Conservation (phyloP, 2,797 vertebrate species). For the Aselliscus stoliczkanus region DNA sequence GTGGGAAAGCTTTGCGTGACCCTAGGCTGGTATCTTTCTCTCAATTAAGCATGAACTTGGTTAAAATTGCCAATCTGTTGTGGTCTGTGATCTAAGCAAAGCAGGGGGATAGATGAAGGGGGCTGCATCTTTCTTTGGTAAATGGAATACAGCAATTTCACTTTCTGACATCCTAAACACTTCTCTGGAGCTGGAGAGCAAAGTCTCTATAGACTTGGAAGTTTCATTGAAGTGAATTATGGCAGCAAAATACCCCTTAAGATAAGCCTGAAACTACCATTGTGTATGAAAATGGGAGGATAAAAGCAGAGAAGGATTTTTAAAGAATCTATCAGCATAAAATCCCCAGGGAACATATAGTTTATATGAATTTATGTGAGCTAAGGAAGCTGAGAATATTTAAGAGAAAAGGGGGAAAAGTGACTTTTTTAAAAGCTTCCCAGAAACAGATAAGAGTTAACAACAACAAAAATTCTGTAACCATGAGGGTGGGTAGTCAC, state of each 20-base stretch:
- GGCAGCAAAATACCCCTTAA: neutral
- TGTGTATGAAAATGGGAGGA: neutral
- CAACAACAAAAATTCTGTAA: neutral
- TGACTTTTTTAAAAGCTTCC: constrained; percentile 9
- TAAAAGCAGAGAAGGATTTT: neutral
- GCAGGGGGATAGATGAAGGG: too few species aligned
- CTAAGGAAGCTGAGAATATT: neutral
- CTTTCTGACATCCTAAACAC: neutral
- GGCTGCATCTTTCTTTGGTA: neutral
- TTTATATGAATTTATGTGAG: neutral
- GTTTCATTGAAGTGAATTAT: neutral
- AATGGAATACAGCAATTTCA: neutral
- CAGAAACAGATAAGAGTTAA: constrained; percentile 14
- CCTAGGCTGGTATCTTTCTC: neutral
- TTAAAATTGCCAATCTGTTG: neutral
- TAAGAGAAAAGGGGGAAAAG: neutral
- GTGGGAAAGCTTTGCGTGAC: neutral
- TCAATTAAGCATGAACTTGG: neutral
- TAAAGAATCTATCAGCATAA: neutral
- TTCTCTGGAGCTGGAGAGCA: neutral
- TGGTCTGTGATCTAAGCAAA: neutral
- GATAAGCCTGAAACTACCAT: neutral
- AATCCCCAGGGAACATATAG: neutral
- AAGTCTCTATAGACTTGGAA: neutral
- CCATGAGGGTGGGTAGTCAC: neutral